A percentile compares a stretch with the other conserved stretches of the same genome.
Conservation (phyloP, 2,888 invertebrate genomes). For the Ornithoptera priamus region DNA sequence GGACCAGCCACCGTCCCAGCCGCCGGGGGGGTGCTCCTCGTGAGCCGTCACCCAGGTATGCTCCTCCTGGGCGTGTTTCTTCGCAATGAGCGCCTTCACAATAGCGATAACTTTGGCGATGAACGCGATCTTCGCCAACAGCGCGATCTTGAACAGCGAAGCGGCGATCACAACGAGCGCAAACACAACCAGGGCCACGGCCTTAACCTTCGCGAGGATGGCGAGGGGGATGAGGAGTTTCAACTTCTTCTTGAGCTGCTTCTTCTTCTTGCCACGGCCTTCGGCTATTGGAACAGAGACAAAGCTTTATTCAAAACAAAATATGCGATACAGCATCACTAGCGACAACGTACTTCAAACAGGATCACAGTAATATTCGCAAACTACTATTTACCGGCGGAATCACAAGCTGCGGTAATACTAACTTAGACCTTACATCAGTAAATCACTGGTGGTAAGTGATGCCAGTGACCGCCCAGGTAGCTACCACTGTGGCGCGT, state of each 20-base stretch:
- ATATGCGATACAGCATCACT: neutral
- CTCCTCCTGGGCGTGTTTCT: slow-evolving; percentile 60
- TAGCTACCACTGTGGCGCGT: too few relatives aligned
- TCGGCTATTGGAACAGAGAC: slow-evolving; percentile 36
- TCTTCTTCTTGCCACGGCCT: slow-evolving; percentile 86
- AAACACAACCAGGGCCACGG: slow-evolving; percentile 83
- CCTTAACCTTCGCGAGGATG: slow-evolving; percentile 83
- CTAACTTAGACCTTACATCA: too few relatives aligned
- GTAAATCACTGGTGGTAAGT: too few relatives aligned
- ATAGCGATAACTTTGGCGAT: slow-evolving; percentile 63
- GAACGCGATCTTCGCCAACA: slow-evolving; percentile 88
- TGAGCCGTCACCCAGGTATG: slow-evolving; percentile 49
- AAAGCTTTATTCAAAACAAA: neutral
- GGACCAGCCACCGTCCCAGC: slow-evolving; percentile 70
- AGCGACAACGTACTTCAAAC: too few relatives aligned
- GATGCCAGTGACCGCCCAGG: too few relatives aligned
- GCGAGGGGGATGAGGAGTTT: slow-evolving; percentile 75
- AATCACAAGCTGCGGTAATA: too few relatives aligned
- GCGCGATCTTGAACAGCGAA: slow-evolving; percentile 85
- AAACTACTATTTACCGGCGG: too few relatives aligned
- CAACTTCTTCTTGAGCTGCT: slow-evolving; percentile 78
- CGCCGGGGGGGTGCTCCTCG: slow-evolving; percentile 50
- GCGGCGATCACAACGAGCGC: slow-evolving; percentile 84
- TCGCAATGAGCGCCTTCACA: slow-evolving; percentile 65
- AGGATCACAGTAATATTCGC: too few relatives aligned